Evolutionary conservation across 1,140 invertebrate genomes (phyloP).

Genomic region (Trissolcus basalis): DNA sequence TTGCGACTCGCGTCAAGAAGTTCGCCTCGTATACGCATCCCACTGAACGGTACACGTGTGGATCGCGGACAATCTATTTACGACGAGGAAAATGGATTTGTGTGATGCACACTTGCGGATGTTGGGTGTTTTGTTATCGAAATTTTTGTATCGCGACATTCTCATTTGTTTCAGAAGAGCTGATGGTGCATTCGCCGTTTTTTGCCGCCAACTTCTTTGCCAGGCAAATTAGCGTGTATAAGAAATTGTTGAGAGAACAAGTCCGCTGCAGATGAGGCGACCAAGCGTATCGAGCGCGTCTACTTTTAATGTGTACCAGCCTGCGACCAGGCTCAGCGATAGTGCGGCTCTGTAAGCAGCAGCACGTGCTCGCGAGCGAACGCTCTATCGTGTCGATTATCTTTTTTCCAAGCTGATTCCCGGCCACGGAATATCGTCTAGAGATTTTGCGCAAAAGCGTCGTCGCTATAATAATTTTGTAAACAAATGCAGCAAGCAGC

Average conservation of each 20-base stretch:
- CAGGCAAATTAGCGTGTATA: slow-evolving; percentile 32
- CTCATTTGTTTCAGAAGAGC: slow-evolving; percentile 3
- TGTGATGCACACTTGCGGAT: slow-evolving; percentile 10
- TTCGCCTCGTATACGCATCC: neutral
- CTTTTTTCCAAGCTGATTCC: slow-evolving; percentile 53
- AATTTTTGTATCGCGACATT: slow-evolving; percentile 34
- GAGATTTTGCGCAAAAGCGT: no score
- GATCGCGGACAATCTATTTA: neutral
- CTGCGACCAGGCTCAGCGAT: slow-evolving; percentile 34
- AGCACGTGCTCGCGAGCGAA: slow-evolving; percentile 53
- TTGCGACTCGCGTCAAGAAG: neutral
- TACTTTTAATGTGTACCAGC: slow-evolving; percentile 25
- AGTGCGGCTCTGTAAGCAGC: slow-evolving; percentile 45
- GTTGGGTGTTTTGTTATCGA: slow-evolving; percentile 32
- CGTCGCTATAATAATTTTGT: slow-evolving; percentile 12
- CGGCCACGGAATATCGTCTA: no score
- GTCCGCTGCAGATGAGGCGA: slow-evolving; percentile 36
- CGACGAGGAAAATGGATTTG: neutral
- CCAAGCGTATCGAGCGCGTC: slow-evolving; percentile 35
- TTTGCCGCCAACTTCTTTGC: slow-evolving; percentile 10
- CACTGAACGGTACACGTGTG: neutral
- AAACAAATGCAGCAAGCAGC: slow-evolving; percentile 37
- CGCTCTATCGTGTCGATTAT: slow-evolving; percentile 49
- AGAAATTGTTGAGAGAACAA: slow-evolving; percentile 29
- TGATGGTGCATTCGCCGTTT: neutral